Percentiles rank a stretch among this genome's conserved stretches.
Conservation (phyloP, 2,113 vertebrate genomes). For the Genyomyrus donnyi region DNA sequence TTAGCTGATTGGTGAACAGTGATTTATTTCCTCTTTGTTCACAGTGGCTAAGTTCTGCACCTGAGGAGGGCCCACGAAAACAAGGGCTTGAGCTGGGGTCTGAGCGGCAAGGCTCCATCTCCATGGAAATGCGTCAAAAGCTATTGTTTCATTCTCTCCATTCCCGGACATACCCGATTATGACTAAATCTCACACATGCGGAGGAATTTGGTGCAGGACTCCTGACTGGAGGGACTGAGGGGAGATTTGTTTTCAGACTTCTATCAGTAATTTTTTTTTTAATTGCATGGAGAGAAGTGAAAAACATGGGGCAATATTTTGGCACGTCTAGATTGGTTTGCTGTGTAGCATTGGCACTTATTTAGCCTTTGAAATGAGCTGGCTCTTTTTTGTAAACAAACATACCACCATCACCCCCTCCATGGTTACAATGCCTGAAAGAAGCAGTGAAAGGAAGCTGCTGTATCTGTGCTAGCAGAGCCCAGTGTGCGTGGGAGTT, state of each 20-base stretch:
- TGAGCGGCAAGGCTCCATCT: slow-evolving; percentile 4
- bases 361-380: neutral
- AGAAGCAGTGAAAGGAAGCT: slow-evolving; percentile 20
- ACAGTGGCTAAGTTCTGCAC: slow-evolving; percentile 99
- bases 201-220: neutral
- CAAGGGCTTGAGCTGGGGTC: slow-evolving; percentile 49
- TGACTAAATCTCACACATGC: rapidly evolving
- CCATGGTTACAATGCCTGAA: neutral
- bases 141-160: neutral
- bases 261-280: neutral
- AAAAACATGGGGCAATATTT: neutral
- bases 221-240: neutral
- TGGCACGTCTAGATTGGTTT: neutral
- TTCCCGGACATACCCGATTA: neutral
- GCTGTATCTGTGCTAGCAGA: neutral
- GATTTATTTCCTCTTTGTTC: slow-evolving; percentile 98
- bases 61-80: slow-evolving; percentile 78
- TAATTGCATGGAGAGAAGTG: neutral
- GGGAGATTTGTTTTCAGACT: neutral
- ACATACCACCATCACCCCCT: neutral
- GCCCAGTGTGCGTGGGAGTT: neutral
- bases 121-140: slow-evolving; percentile 12
- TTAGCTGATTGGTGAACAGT: slow-evolving; percentile 99
- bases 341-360: neutral
- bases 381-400: neutral